Base-by-base conservation (phyloP, 2,113 vertebrate genomes). In the Vulpes vulpes region DNA sequence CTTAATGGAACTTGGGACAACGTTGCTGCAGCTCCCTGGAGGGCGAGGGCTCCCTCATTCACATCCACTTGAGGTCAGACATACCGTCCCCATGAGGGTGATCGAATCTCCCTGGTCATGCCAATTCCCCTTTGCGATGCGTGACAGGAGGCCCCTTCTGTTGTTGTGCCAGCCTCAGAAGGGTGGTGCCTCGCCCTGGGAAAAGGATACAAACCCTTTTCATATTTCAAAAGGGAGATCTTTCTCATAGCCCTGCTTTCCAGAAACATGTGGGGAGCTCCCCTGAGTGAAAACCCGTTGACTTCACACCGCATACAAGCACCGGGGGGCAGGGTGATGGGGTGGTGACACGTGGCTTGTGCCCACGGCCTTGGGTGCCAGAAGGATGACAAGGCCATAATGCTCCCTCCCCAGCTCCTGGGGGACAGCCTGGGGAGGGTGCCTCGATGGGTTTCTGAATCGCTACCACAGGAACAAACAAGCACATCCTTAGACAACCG, bases 401-500 rank as follows among this genome's bases (percentile, higher is more conserved):
- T n/a, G 76, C 74, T 94, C 64, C 90, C 43, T 59, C 19, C 22
- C 74, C 32, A 8, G 35, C 60, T 89, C 86, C 83, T 15, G n/a
- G 51, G 62, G 93, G 23, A 85, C 25, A 67, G 73, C 8, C 43
- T 51, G 2, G 71, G 53, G 69, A 82, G 78, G 27, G 30, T 43
- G 89, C 62, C 49, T 51, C 27, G 64, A 49, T n/a, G 32, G 51
- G 74, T 81, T 97, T 95, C 94, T 97, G 94, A 94, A 65, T 53
- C 17, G 12, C 73, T 74, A 55, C 69, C 92, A 67, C 86, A 51
- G 74, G 81, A 90, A 96, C 69, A 95, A 97, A 93, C 96, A 86
- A 92, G 94, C 22, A 49, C 53, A 91, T 96, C 96, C 86, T 82
- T 86, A 73, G 86, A 96, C 93, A 96, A 19, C 95, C 64, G 1